Evolutionary conservation across 2,797 vertebrate genomes (phyloP), one percentile per base, ranked within the genome.

Genomic region (Pampus argenteus): DNA sequence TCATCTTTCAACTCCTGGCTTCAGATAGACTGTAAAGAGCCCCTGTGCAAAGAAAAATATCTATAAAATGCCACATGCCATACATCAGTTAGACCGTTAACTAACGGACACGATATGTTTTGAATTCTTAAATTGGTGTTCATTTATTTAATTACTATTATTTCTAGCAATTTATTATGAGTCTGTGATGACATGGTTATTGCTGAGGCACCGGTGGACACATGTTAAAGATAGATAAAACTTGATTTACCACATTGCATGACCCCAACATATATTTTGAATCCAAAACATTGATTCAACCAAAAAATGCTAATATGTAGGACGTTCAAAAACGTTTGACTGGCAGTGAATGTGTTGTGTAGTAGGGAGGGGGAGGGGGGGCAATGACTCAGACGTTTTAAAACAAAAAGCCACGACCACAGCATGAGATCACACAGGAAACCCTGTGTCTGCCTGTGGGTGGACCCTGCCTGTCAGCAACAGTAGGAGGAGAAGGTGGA

Each of bases 401-500:
- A 66, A 55, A 67, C 60, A 65, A 59, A 78, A 73, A 50, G 66
- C 36, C 23, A 44, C 15, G 25, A 67, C 61, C 42, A 69, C 54
- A 71, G 66, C 38, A 65, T 64, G 74, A 79, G 59, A 70, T 71
- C 58, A 73, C 57, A 84, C 49, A 78, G 74, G 62, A 79, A 74
- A 34, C 69, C 74, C 77, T 79, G 78, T n/a, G n/a, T n/a, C 67
- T 79, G 74, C 51, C 66, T 68, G 80, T 69, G 65, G 83, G 74
- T 66, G 71, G 73, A 74, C 66, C 29, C 71, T 64, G 78, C 67
- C 74, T 25, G 26, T 74, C 76, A 77, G 66, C 75, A 45, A 73
- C 45, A 79, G 56, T 34, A 79, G 49, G 58, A 71, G 49, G 17
- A 64, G 44, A 62, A 60, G 65, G 50, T 36, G 61, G 84, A 63